A percentile compares a stretch with the other conserved stretches of the same genome.
Conservation (phyloP, 2,888 invertebrate genomes). For the Dione juno region DNA sequence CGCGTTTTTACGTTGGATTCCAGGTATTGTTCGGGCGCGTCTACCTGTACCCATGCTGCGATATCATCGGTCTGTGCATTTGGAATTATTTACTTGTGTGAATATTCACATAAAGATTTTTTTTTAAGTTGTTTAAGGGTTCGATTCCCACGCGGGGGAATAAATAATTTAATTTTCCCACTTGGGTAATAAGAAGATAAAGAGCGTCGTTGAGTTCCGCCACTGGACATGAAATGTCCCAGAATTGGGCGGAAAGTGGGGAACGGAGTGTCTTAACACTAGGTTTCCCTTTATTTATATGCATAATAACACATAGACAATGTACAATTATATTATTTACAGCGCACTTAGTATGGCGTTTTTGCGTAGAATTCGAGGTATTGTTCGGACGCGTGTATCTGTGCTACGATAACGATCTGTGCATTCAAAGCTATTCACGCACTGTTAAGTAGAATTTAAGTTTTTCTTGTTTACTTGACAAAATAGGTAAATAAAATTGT, state of each 20-base stretch:
- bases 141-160: neutral
- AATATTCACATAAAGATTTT: neutral
- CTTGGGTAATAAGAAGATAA: no score
- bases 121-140: no score
- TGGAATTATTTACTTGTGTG: neutral
- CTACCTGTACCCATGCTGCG: constrained; percentile 34
- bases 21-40: constrained; percentile 43
- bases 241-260: constrained; percentile 44
- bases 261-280: neutral
- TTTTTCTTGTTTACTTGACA: neutral
- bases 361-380: constrained; percentile 42
- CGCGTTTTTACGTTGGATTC: constrained; percentile 54
- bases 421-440: neutral
- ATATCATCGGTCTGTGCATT: constrained; percentile 9
- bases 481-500: no score
- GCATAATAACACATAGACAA: no score
- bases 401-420: constrained; percentile 3
- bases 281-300: no score
- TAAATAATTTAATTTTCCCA: no score
- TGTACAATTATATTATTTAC: constrained; percentile 69
- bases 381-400: constrained; percentile 44
- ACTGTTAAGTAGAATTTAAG: neutral
- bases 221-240: constrained; percentile 43
- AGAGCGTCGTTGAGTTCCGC: no score
- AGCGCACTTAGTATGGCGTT: constrained; percentile 79